Evolutionary conservation across 2,113 vertebrate genomes (phyloP), one percentile per base, ranked within the genome.

Genomic region (Uria aalge): DNA sequence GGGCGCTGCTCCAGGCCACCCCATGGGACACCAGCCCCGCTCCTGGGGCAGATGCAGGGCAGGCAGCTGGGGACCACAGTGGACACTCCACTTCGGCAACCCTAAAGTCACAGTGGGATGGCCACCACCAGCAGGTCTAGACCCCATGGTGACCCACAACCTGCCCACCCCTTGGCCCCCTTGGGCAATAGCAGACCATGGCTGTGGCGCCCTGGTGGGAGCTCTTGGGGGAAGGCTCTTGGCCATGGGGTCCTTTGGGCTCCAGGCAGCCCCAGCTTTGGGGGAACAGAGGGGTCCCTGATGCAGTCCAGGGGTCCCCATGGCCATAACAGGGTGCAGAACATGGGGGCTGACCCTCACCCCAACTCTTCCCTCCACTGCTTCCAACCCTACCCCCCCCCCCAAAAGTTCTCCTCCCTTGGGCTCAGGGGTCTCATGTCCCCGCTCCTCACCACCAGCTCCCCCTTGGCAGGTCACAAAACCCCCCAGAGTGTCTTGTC

Each of bases 121-220:
- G 36, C 30, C 30, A n/a, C 32, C 27, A 40, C 3, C 47, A 40
- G 41, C 50, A 62, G 45, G 7, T 26, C 27, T 14, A 8, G 17
- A 6, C 8, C 38, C 16, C 14, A 2, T 4, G 3, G 67, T n/a
- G 24, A 2, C 43, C 80, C 45, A 8, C 15, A 67, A 0, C 19
- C 48, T 29, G 36, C 34, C 60, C 56, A 32, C 19, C n/a, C 30
- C 40, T 24, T 0, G 5, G 64, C 11, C 50, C 21, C 38, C 22
- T 14, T 2, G 34, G 63, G 47, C 34, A 59, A 29, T 3, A 9
- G 15, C 29, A 26, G 7, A 23, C 5, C 0, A 0, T 3, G 20
- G 32, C 40, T 0, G 0, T 36, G 57, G 2, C 24, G 21, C 73
- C 67, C 14, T 11, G 23, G 36, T 1, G 3, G 68, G 48, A 59